These are phyloP conservation scores for Lophius piscatorius DNA, from an alignment of 2,113 vertebrate species.

Conservation along the genomic window DNA sequence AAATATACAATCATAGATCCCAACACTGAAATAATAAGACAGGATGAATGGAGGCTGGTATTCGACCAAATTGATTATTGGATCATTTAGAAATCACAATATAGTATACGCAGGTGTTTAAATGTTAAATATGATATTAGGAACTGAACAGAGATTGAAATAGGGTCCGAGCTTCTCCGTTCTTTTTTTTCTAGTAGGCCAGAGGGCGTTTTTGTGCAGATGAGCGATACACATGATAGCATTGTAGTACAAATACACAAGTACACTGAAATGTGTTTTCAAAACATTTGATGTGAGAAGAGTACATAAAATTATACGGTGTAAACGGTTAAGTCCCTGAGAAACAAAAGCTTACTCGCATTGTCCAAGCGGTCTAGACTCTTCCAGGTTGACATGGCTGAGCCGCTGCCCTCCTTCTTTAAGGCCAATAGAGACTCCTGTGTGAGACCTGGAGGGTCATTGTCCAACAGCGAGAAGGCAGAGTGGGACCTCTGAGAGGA, in stretches of 20 bases:
- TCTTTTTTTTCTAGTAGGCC: no score
- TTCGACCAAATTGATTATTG: neutral
- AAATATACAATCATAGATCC: slow-evolving; percentile 16
- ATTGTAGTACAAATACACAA: no score
- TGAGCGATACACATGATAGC: no score
- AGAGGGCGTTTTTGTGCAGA: no score
- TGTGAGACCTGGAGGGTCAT: slow-evolving; percentile 23
- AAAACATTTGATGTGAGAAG: no score
- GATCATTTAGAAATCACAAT: neutral
- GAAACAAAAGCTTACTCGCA: slow-evolving; percentile 78
- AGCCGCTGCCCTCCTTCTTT: slow-evolving; percentile 70
- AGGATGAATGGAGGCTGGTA: neutral
- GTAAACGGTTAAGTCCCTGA: no score
- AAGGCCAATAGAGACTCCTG: slow-evolving; percentile 29
- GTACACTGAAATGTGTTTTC: no score
- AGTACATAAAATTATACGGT: no score
- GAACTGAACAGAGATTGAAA: no score
- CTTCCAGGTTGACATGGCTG: slow-evolving; percentile 83
- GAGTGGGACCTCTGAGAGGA: slow-evolving; percentile 69
- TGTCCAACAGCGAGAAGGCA: slow-evolving; percentile 63
- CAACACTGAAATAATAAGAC: neutral
- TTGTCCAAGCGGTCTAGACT: slow-evolving; percentile 86
- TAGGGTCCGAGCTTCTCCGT: no score
- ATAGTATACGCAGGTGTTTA: neutral
- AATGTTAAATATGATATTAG: neutral